phyloP scores from a whole-genome alignment of 2,888 invertebrate species.

The Exocentrus adspersus region DNA sequence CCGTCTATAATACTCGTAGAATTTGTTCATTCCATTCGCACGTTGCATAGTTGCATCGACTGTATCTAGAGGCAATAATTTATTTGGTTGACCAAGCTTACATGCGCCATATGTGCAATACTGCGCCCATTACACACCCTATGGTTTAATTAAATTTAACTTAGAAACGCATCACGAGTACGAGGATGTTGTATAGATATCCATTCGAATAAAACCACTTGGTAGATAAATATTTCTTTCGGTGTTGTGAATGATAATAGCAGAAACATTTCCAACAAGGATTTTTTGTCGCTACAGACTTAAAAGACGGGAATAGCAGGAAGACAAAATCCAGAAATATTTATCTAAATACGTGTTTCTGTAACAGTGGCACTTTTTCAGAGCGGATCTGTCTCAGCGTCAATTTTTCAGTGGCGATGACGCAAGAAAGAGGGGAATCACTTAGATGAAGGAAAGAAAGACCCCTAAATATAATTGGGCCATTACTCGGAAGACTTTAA shows the following conservation, averaged over 20 bases:
- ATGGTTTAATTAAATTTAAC: slow-evolving; percentile 47
- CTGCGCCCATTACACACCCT: slow-evolving; percentile 39
- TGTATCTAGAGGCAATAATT: slow-evolving; percentile 28
- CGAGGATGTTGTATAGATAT: background rate
- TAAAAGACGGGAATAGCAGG: too few relatives aligned
- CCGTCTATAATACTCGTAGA: background rate
- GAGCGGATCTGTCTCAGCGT: background rate
- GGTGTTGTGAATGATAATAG: too few relatives aligned
- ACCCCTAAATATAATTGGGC: slow-evolving; percentile 26
- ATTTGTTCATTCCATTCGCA: background rate
- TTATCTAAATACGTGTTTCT: background rate
- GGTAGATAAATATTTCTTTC: too few relatives aligned
- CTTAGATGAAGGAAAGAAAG: slow-evolving; percentile 14
- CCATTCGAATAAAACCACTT: too few relatives aligned
- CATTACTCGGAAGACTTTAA: slow-evolving; percentile 26
- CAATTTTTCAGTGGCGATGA: background rate
- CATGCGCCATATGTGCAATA: slow-evolving; percentile 45
- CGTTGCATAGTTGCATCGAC: slow-evolving; percentile 1
- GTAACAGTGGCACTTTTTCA: background rate
- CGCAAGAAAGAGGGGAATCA: slow-evolving; percentile 13
- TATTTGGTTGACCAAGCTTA: slow-evolving; percentile 36
- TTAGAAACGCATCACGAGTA: slow-evolving; percentile 20
- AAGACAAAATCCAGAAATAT: background rate
- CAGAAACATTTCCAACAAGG: too few relatives aligned
- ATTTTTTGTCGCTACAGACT: too few relatives aligned